Evolutionary conservation across 2,113 vertebrate genomes (phyloP).

Genomic region (Nettapus auritus): DNA sequence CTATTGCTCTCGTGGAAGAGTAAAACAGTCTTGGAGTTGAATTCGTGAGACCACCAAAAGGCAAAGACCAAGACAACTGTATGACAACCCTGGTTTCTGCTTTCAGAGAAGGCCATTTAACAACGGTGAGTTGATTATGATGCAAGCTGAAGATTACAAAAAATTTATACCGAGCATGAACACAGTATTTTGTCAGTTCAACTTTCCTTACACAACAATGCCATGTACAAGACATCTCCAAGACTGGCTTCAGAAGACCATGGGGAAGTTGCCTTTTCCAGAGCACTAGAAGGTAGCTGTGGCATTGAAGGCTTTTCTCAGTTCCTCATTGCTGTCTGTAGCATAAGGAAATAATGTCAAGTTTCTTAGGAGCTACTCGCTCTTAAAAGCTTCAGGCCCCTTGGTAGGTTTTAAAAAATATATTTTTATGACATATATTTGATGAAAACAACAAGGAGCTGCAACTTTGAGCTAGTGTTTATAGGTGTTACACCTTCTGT

Average conservation of each 20-base stretch:
- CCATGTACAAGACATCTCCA: neutral
- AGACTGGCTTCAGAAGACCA: neutral
- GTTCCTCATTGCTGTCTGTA: neutral
- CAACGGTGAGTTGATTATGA: neutral
- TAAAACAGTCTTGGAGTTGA: neutral
- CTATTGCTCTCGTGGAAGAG: neutral
- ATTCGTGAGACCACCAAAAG: neutral
- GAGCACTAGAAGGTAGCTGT: neutral
- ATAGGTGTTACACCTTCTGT: neutral
- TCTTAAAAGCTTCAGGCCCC: neutral
- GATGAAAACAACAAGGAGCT: neutral
- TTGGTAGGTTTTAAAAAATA: neutral
- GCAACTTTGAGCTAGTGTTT: neutral
- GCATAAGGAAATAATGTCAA: neutral
- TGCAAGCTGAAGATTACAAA: neutral
- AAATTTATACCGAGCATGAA: neutral
- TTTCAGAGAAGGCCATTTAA: neutral
- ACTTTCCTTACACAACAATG: neutral
- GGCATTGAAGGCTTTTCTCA: neutral
- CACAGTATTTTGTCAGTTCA: neutral
- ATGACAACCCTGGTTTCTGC: neutral
- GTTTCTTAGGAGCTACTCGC: neutral
- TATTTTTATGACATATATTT: neutral
- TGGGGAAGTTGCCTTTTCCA: neutral
- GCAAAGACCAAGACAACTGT: neutral